Evolutionary conservation across 2,888 invertebrate species (phyloP), one percentile per base, ranked within the genome.

Genomic region (Octodonta nipae): DNA sequence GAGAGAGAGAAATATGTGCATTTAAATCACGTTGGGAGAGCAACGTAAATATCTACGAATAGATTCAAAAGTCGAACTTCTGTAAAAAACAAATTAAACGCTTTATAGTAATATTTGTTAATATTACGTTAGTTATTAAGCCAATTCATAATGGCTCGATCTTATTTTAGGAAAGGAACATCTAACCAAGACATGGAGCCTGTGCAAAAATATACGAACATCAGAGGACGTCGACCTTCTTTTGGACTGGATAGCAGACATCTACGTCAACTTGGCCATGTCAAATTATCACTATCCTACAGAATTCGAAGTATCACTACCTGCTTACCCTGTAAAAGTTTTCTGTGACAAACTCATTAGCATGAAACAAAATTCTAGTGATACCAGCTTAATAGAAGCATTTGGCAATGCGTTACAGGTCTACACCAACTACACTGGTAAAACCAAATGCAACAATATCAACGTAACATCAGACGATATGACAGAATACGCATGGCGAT

Each of bases 221-320:
- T 70, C 65, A 31, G 47, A 62, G 1, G 72, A 78, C 47, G 54
- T 76, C 1, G 50, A 59, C 1, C 47, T 45, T 1, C 64, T 92
- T 6, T 67, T 82, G 42, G 70, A 73, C 26, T 91, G 80, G 70
- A 60, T 93, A 3, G 54, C 61, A 16, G 72, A 78, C 38, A 71
- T 83, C 41, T 88, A 83, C 57, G 72, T 71, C 6, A 79, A 81
- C 47, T 60, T 93, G 42, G 92, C 91, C 0, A 95, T 95, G 93
- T 78, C 82, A 8, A 84, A 96, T 64, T 98, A 96, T 60, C 95
- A 95, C 0, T 96, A 92, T 57, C 65, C 79, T 1, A 74, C 83
- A 1, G 71, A 75, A 47, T 98, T 96, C 58, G 62, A 96, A 27
- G 70, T 74, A 28, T 75, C 79, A 0, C 55, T 96, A 14, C 93